Base-by-base conservation (phyloP, 1,140 invertebrate species). In the Drosophila guanche region DNA sequence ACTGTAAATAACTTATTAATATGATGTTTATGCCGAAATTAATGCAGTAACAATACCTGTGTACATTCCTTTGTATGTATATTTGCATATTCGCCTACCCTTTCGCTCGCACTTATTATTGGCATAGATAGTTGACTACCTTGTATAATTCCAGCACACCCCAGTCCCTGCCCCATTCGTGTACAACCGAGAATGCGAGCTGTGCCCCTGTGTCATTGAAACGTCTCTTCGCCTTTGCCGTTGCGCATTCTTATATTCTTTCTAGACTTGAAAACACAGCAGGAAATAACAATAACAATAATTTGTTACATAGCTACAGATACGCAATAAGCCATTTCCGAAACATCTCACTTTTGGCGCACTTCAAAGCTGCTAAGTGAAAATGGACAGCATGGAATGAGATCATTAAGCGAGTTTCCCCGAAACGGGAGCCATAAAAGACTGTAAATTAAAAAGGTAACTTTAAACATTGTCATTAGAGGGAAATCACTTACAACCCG, bases 381-480 rank as follows among this genome's bases (percentile, higher is more conserved):
- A 65, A 71, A 71, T 25, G 41, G 23, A 16, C 52, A 33, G 23
- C 25, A 25, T 40, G 48, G 53, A 61, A 61, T 50, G 58, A 68
- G 45, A 68, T 69, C 66, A 75, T 75, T 67, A 67, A 51, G 51
- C 52, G 40, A 74, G 54, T 74, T 79, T 77, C 10, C 37, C 25
- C 66, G 75, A 79, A 79, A 61, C 54, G 42, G 51, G 41, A 37
- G 52, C 43, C 71, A 79, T 33, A 33, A 33, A 33, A 33, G 29
- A 8, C 8, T 33, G 10, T 12, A 4, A 12, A 12, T 12, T 77
- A 78, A 75, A 80, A 65, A 68, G 68, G 72, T 73, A 61, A 75
- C 46, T 85, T 58, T 86, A 61, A 86, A 62, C 81, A 78, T 75
- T 75, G 74, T 88, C 66, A 74, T 86, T 88, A 78, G 56, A 80